Evolutionary conservation across 2,888 invertebrate species (phyloP), one percentile per base, ranked within the genome.

Genomic region (Clunio marinus): DNA sequence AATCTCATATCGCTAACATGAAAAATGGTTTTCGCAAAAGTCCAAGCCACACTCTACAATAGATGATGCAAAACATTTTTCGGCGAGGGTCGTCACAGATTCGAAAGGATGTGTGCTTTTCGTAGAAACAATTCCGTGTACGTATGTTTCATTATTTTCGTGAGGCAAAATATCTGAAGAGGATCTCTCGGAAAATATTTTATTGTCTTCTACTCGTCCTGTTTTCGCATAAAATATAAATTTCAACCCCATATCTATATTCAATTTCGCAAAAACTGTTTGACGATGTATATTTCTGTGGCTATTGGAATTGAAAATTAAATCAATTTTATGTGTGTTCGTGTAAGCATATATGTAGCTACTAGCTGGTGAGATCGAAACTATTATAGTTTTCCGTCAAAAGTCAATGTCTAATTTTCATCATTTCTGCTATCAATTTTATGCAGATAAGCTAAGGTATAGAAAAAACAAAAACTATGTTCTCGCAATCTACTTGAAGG

Each of bases 211-310:
- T 27, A 32, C 46, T 25, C 28, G 28, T 35, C 46, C 20, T 32
- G 27, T 27, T 22, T 15, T 20, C 27, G 57, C 57, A 57, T 51
- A 51, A 57, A 57, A 57, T 57, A 27, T 57, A 57, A n/a, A 27
- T 57, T 57, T 57, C 15, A 8, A 13, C 27, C 58, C 17, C 46
- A 25, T 37, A 63, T 63, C 63, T 63, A 63, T n/a, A n/a, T 63
- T 63, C 63, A 63, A 63, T 63, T 63, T 63, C 35, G 63, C 62
- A 45, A 66, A 35, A 66, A 66, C 45, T 63, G 22, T 66, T 66
- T 66, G 66, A 66, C 66, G 66, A 66, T 63, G 41, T 63, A 63
- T 10, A 41, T 63, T 8, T 55, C 41, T 35, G 45, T 46, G 66
- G 32, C 51, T 35, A 66, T 66, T 66, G 55, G 27, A 66, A 55